Conservation (phyloP, 1,140 invertebrate species). For the Oncopodura yosiiana region DNA sequence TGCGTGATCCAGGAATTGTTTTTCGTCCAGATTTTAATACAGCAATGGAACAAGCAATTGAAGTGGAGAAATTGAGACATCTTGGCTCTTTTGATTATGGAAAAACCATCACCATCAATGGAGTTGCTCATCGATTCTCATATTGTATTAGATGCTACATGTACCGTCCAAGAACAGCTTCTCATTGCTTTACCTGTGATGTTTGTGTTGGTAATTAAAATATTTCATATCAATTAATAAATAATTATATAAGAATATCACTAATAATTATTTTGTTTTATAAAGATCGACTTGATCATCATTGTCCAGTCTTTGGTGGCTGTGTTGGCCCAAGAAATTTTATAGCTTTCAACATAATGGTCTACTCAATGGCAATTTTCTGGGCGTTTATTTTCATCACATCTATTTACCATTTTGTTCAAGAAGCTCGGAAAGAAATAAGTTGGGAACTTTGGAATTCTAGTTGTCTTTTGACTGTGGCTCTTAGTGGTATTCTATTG, state of each 20-base stretch:
- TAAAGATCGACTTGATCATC: slow-evolving; percentile 25
- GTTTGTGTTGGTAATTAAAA: slow-evolving; percentile 10
- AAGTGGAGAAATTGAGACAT: neutral
- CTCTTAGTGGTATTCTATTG: too few relatives aligned
- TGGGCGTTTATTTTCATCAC: too few relatives aligned
- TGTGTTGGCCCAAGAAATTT: slow-evolving; percentile 23
- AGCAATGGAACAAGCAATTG: neutral
- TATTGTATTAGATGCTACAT: slow-evolving; percentile 11
- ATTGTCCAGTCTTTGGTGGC: slow-evolving; percentile 26
- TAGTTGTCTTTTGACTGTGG: too few relatives aligned
- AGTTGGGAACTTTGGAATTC: too few relatives aligned
- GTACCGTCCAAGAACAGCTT: slow-evolving; percentile 1
- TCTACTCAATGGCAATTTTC: slow-evolving; percentile 5
- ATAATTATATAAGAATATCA: too few relatives aligned
- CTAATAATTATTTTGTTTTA: neutral
- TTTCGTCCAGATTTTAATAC: slow-evolving; percentile 11
- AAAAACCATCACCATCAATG: slow-evolving; percentile 4
- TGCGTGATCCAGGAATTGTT: slow-evolving; percentile 17
- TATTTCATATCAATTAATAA: neutral
- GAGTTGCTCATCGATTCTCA: slow-evolving; percentile 4
- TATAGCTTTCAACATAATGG: slow-evolving; percentile 22
- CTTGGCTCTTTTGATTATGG: too few relatives aligned
- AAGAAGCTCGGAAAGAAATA: too few relatives aligned
- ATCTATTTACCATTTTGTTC: too few relatives aligned
- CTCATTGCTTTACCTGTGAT: slow-evolving; percentile 18